Evolutionary conservation across 2,797 vertebrate genomes (phyloP), one percentile per base, ranked within the genome.

Genomic region (Sitta carolinensis): DNA sequence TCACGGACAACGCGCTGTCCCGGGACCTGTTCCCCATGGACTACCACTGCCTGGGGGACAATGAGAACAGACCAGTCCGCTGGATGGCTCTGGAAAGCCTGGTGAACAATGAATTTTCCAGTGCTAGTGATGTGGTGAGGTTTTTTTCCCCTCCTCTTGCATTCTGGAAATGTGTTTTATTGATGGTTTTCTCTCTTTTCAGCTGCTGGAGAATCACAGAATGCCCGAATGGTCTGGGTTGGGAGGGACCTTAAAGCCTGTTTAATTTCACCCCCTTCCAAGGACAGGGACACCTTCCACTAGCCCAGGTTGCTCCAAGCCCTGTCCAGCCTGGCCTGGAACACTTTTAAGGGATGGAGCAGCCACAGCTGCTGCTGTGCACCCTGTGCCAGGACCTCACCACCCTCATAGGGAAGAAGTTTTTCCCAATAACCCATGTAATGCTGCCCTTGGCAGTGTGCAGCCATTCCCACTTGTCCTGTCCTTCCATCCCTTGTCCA

Each of bases 31-130:
- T 99, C 97, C 99, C 99, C 51, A 99, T 99, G 99, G 99, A 99
- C 96, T 99, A 99, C 96, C 99, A 99, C 97, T 99, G 99, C 96
- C 98, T 99, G 61, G 99, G 99, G 86, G 99, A 99, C 96, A 99
- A 99, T 30, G 99, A 99, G 96, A 99, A 99, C 97, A 98, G 99
- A 36, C 99, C 99, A 0, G 99, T 99, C 51, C 98, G 99, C 73
- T 99, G 99, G 99, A 99, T 99, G 99, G 99, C 99, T 78, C 98
- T 99, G 69, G 99, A 99, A 94, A 99, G 99, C 91, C 97, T 99
- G 95, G 99, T 99, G 52, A 99, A 99, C 98, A 99, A 99, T 23
- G 99, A 99, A 74, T 99, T 99, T 94, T 99, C 99, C 74, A 99
- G 98, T n/a, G 99, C 99, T 27, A 99, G 99, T 61, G 99, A 99